A percentile compares a stretch with the other conserved stretches of the same genome.
Conservation (phyloP, 2,797 vertebrate genomes). For the Tragelaphus eurycerus region DNA sequence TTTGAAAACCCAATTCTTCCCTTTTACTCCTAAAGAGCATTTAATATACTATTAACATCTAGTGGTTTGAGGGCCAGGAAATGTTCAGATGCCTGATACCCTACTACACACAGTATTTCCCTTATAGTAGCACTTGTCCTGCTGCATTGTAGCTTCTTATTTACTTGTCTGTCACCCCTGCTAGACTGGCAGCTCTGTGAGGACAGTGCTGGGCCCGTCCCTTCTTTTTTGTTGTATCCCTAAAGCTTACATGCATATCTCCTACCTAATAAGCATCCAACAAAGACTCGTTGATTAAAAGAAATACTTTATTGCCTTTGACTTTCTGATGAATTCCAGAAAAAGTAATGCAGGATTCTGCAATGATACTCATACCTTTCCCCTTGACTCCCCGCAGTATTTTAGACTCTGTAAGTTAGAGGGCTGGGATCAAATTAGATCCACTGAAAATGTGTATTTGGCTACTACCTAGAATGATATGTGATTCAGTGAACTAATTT, state of each 20-base stretch:
- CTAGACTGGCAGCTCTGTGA: not conserved
- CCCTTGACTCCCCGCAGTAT: not conserved
- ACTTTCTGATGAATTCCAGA: not conserved
- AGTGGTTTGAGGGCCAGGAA: not conserved
- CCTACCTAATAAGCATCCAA: not conserved
- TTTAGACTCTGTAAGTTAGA: not conserved
- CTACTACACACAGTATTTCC: not conserved
- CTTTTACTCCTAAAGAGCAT: not conserved
- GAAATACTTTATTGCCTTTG: not conserved
- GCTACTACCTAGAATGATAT: not conserved
- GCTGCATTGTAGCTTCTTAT: not conserved
- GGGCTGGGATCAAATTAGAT: not conserved
- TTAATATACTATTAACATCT: not conserved
- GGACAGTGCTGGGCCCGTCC: not conserved
- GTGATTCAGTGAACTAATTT: constrained; percentile 8
- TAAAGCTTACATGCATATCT: not conserved
- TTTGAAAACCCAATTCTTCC: not conserved
- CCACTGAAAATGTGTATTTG: not conserved
- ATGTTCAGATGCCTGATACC: not conserved
- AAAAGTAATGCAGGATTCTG: not conserved
- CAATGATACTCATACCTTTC: not conserved
- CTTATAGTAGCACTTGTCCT: not conserved
- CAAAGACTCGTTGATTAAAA: not conserved
- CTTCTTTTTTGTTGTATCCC: not conserved
- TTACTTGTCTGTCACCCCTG: not conserved